These are phyloP conservation scores for Myocastor coypus DNA, from an alignment of 2,113 vertebrate genomes.

Conservation along the genomic window DNA sequence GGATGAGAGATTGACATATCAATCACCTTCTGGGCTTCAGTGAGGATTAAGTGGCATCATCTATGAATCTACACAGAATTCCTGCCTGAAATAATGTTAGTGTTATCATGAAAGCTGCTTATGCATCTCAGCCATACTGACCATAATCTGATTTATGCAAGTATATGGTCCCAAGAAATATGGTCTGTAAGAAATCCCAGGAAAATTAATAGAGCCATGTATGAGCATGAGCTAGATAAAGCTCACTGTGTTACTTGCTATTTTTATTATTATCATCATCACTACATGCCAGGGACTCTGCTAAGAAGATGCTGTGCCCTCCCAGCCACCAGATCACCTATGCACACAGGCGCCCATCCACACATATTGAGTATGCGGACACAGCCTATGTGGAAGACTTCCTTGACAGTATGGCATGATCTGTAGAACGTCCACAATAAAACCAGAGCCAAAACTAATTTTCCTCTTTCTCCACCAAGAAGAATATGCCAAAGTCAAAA, in stretches of 20 bases:
- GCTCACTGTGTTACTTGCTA: neutral
- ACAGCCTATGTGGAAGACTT: neutral
- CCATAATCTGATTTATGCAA: neutral
- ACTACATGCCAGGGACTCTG: neutral
- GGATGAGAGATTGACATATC: neutral
- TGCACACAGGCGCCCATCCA: rapidly evolving
- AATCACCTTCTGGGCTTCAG: no score
- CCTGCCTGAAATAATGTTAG: neutral
- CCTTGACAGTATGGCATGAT: neutral
- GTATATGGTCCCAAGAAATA: neutral
- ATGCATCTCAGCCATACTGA: neutral
- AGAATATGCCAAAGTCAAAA: neutral
- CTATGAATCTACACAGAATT: neutral
- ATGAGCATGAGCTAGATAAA: neutral
- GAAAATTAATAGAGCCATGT: neutral
- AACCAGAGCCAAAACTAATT: neutral
- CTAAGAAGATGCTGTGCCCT: neutral
- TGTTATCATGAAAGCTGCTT: neutral
- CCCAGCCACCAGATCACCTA: rapidly evolving
- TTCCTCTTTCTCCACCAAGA: neutral
- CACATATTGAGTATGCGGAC: rapidly evolving
- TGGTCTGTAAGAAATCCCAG: neutral
- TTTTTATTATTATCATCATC: neutral
- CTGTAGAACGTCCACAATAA: neutral
- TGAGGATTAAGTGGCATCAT: neutral